A percentile compares a stretch with the other conserved stretches of the same genome.
phyloP scores from a whole-genome alignment of 2,888 invertebrate genomes.

The Cryptus armator region DNA sequence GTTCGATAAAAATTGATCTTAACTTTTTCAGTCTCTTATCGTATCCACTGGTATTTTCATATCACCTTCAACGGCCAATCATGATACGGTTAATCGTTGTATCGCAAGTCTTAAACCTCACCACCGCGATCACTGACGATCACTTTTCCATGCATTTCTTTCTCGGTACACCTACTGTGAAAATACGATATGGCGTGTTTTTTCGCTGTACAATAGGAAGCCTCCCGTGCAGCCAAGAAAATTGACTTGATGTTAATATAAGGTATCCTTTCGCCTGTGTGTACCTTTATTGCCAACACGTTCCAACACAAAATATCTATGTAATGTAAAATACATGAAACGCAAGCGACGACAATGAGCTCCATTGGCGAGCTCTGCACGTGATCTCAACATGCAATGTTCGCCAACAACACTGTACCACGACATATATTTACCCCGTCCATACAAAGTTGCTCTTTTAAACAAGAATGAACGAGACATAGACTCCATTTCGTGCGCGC shows the following conservation, averaged over 20 bases:
- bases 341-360: not conserved
- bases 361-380: not conserved
- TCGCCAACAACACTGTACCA: not conserved
- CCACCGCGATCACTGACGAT: not conserved
- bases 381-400: not conserved
- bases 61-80: too few species aligned
- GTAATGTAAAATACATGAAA: slow-evolving; percentile 9
- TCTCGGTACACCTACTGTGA: not conserved
- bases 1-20: too few species aligned
- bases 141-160: not conserved
- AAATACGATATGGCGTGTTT: slow-evolving; percentile 5
- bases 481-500: not conserved
- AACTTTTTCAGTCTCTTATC: too few species aligned
- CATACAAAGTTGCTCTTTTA: not conserved
- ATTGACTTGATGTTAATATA: slow-evolving; percentile 11
- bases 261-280: not conserved
- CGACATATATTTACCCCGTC: not conserved
- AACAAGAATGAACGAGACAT: not conserved
- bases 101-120: not conserved
- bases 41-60: too few species aligned
- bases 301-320: not conserved
- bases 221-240: not conserved
- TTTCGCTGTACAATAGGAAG: slow-evolving; percentile 7
- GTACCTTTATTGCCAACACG: not conserved
- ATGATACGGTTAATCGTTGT: not conserved